Base-by-base conservation (phyloP, 1,140 invertebrate genomes). In the Drosophila fuyamai region DNA sequence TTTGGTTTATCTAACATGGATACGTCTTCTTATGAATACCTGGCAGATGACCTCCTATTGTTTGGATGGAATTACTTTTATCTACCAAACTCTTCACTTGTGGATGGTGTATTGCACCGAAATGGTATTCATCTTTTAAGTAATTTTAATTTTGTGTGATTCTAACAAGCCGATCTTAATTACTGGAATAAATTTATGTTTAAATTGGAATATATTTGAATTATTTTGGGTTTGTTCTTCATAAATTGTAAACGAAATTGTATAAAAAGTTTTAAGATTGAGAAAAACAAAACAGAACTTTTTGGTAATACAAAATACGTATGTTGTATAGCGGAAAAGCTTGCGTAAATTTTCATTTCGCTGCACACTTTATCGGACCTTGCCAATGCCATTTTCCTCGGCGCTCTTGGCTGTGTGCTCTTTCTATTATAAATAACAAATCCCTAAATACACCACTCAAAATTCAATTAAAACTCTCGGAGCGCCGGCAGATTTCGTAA, bases 371-470 rank as follows among this genome's bases (percentile, higher is more conserved):
- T 14, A 75, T 62, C 54, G 56, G 53, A 66, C 80, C 57, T 58
- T 71, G 67, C 41, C 62, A 60, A 53, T 78, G 51, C 53, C 72
- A 51, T 47, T 58, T 41, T 36, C 44, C 38, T 46, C 43, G 63
- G 71, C 46, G 55, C 67, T 63, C 65, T 60, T 23, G 54, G 38
- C 13, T 62, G 48, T 76, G 51, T 71, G 68, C 66, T 59, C 76
- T 76, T 88, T 88, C 83, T 82, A 86, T 88, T 86, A 88, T 82
- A 86, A 88, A 88, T 88, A 86, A 88, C 82, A 88, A 86, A 86
- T 88, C 82, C 83, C 82, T 88, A 86, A 86, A 80, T 83, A 88
- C 84, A 67, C 67, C 83, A 88, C 80, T 88, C 83, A 88, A 89
- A 88, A 88, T 88, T 88, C 83, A 88, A 88, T 88, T 88, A 88